These are phyloP conservation scores for Trichosurus vulpecula DNA, from an alignment of 2,797 vertebrate species.

Conservation along the genomic window DNA sequence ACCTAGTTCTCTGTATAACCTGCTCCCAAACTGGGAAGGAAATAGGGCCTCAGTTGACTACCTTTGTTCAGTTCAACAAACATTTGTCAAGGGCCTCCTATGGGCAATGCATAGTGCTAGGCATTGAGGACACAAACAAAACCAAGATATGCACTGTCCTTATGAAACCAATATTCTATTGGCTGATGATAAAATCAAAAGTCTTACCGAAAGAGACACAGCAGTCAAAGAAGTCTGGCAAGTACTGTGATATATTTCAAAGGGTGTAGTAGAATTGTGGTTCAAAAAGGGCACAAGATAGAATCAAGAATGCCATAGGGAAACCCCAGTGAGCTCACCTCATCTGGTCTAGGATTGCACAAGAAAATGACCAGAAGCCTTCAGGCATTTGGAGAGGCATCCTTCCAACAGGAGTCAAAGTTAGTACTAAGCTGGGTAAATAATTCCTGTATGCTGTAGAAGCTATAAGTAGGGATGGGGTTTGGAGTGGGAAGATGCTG, in stretches of 20 bases:
- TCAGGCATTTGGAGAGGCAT: too few relatives aligned
- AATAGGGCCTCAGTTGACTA: background rate
- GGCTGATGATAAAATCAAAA: background rate
- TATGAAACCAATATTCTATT: background rate
- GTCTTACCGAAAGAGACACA: background rate
- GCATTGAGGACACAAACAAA: background rate
- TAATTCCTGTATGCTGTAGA: too few relatives aligned
- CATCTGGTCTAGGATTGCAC: background rate
- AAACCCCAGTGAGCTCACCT: background rate
- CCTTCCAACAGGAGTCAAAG: too few relatives aligned
- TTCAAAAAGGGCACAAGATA: background rate
- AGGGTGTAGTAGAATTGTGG: background rate
- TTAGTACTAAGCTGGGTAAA: too few relatives aligned
- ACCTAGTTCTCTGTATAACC: background rate
- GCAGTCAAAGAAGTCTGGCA: background rate
- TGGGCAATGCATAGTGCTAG: background rate
- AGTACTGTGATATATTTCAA: background rate
- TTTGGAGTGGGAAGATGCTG: too few relatives aligned
- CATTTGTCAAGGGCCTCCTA: background rate
- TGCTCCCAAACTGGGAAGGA: too few relatives aligned
- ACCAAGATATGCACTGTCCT: background rate
- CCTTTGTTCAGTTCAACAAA: background rate
- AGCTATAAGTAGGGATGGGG: too few relatives aligned
- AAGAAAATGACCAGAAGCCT: too few relatives aligned
- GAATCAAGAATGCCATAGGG: background rate